These are phyloP conservation scores for Ooceraea biroi DNA, from an alignment of 1,140 invertebrate genomes.

Conservation along the genomic window DNA sequence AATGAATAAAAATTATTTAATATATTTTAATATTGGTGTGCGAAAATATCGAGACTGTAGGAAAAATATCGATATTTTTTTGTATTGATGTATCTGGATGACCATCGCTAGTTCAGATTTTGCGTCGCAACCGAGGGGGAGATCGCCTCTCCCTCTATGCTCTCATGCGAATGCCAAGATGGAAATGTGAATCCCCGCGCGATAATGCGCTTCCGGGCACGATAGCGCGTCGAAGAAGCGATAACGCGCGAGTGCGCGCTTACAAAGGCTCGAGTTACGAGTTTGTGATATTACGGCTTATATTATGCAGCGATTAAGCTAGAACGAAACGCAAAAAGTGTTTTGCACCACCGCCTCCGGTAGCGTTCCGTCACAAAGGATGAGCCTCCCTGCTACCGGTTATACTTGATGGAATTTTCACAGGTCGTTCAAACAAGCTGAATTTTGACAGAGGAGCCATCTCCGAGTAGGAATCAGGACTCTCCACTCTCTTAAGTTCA, in stretches of 20 bases:
- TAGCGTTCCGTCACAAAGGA: slow-evolving; percentile 20
- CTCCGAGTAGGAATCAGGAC: too few relatives aligned
- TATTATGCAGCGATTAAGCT: slow-evolving; percentile 62
- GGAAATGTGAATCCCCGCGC: slow-evolving; percentile 68
- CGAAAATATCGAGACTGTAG: not conserved
- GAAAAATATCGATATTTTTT: not conserved
- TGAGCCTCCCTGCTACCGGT: slow-evolving; percentile 27
- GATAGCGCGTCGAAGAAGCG: slow-evolving; percentile 67
- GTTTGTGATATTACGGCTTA: slow-evolving; percentile 55
- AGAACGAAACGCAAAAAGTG: slow-evolving; percentile 26
- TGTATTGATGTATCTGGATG: not conserved
- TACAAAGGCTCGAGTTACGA: slow-evolving; percentile 72
- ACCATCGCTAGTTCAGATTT: slow-evolving; percentile 16
- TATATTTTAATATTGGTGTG: too few relatives aligned
- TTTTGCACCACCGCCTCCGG: slow-evolving; percentile 37
- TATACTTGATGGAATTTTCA: slow-evolving; percentile 22
- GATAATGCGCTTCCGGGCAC: slow-evolving; percentile 77
- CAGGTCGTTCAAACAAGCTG: not conserved
- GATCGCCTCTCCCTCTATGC: slow-evolving; percentile 8
- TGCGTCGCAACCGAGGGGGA: slow-evolving; percentile 7
- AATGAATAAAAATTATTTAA: too few relatives aligned
- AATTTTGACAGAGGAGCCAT: too few relatives aligned
- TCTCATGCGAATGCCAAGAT: slow-evolving; percentile 62
- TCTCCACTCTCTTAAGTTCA: too few relatives aligned
- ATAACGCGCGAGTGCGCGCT: slow-evolving; percentile 53